These are phyloP conservation scores for Rhabdomys dilectus DNA, from an alignment of 2,113 vertebrate genomes.

Conservation along the genomic window DNA sequence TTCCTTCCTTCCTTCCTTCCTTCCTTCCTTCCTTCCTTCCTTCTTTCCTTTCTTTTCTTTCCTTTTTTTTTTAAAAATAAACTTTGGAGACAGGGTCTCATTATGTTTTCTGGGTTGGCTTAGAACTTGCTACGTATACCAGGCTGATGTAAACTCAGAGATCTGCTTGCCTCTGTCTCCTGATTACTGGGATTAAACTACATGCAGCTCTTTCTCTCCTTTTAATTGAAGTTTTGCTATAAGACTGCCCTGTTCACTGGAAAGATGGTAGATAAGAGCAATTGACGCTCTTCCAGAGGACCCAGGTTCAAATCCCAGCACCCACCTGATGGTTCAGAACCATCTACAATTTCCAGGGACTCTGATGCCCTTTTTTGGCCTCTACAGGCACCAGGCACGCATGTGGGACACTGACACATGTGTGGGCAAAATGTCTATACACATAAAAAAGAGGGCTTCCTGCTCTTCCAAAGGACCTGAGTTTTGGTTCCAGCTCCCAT, in stretches of 20 bases:
- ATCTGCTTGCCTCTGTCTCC: background rate
- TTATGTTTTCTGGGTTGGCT: background rate
- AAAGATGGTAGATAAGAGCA: background rate
- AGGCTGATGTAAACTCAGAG: background rate
- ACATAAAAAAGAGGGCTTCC: background rate
- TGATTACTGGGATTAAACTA: background rate
- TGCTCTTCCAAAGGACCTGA: background rate
- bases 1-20: background rate
- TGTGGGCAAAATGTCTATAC: background rate
- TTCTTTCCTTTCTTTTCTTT: background rate
- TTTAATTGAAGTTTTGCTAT: background rate
- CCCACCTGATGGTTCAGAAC: background rate
- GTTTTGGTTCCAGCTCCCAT: background rate
- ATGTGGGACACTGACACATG: background rate
- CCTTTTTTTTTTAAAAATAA: background rate
- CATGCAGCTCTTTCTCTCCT: background rate
- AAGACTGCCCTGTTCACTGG: background rate
- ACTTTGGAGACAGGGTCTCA: background rate
- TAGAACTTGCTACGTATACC: background rate
- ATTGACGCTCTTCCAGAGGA: background rate
- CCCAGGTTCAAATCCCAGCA: background rate
- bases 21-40: fast-evolving
- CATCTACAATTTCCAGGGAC: background rate
- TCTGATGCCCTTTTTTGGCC: background rate
- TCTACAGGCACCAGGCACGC: background rate